A percentile compares a stretch with the other conserved stretches of the same genome.
Evolutionary conservation across 35 echinoderm and acorn worm species (phyloP).

Genomic region (Lytechinus pictus): DNA sequence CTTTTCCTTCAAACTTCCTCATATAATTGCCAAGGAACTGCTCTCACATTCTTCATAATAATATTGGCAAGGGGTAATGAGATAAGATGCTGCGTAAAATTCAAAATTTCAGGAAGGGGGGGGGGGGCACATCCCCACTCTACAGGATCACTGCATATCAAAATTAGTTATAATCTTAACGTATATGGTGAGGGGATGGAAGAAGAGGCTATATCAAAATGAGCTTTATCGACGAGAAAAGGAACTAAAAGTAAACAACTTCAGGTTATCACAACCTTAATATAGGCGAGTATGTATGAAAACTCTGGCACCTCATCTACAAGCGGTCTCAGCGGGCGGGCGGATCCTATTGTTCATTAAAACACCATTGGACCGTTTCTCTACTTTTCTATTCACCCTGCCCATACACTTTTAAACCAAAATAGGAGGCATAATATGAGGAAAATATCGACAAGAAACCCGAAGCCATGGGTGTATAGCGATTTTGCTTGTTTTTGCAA

Average conservation of each 20-base stretch:
- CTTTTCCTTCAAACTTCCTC: too few relatives aligned
- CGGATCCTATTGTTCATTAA: not conserved
- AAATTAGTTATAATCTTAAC: too few relatives aligned
- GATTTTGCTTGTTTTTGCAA: not conserved
- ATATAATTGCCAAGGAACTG: too few relatives aligned
- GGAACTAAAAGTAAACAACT: not conserved
- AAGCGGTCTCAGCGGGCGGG: not conserved
- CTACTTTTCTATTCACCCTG: not conserved
- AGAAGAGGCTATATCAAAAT: not conserved
- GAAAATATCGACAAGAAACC: not conserved
- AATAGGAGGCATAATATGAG: not conserved
- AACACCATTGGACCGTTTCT: not conserved
- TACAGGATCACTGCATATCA: too few relatives aligned
- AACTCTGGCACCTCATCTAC: not conserved
- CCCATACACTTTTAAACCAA: not conserved
- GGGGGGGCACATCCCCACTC: too few relatives aligned
- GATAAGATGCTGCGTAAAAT: too few relatives aligned
- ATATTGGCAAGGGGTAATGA: too few relatives aligned
- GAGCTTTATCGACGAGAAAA: not conserved
- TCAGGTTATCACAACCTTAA: conserved; percentile 19
- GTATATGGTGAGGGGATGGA: too few relatives aligned
- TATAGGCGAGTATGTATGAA: conserved; percentile 5
- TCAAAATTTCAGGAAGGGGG: too few relatives aligned
- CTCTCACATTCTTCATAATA: too few relatives aligned
- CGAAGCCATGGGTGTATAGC: not conserved